Evolutionary conservation across 2,113 vertebrate species (phyloP).

Genomic region (Sclerurus mexicanus): DNA sequence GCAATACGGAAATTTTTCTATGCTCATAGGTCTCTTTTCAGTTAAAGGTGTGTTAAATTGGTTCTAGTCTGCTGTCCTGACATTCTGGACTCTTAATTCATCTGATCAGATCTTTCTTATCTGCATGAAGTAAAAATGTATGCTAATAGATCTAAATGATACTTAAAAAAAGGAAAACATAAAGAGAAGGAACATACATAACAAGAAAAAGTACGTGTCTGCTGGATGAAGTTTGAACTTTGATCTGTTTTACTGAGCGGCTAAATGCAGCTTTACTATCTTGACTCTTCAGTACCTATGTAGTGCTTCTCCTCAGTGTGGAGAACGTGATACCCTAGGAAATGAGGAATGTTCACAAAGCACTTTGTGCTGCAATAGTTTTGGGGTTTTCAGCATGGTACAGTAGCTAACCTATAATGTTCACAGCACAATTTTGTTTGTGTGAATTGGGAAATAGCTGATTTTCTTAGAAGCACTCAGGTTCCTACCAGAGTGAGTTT

Average conservation of each 20-base stretch:
- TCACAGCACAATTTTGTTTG: not conserved
- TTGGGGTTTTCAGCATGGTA: not conserved
- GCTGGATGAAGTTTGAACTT: not conserved
- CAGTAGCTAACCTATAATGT: not conserved
- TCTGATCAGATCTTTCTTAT: not conserved
- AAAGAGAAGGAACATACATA: not conserved
- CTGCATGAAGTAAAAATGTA: not conserved
- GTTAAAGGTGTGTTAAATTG: not conserved
- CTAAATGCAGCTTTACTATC: not conserved
- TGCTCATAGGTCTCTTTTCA: not conserved
- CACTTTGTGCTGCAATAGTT: fast-evolving
- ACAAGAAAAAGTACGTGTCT: not conserved
- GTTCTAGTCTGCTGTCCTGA: not conserved
- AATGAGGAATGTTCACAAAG: not conserved
- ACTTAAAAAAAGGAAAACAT: not conserved
- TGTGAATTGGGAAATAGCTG: not conserved
- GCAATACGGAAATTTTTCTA: not conserved
- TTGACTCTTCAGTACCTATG: fast-evolving
- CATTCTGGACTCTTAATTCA: not conserved
- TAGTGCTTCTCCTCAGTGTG: not conserved
- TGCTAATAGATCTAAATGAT: not conserved
- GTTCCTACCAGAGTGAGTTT: not conserved
- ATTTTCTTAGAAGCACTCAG: not conserved
- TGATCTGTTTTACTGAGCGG: fast-evolving
- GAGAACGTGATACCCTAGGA: not conserved